Evolutionary conservation across 2,888 invertebrate genomes (phyloP), one percentile per base, ranked within the genome.

Genomic region (Drosophila pseudotakahashii): DNA sequence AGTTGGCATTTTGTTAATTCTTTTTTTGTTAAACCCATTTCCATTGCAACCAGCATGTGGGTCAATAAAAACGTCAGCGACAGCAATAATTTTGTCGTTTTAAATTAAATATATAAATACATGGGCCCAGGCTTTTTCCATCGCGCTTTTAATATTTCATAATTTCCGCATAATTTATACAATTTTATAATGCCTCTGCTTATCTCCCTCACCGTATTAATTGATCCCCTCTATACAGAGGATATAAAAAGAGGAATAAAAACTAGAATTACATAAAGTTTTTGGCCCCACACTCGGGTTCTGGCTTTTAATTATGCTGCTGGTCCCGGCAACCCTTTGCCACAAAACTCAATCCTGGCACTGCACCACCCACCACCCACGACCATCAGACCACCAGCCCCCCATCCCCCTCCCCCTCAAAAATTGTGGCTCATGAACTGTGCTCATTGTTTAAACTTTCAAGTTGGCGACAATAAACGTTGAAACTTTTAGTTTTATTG

Each of bases 381-480:
- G n/a, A n/a, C n/a, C n/a, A n/a, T n/a, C n/a, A n/a, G 19, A 19
- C 19, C 19, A 19, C 19, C 19, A 19, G 2, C 19, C 19, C 19
- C 41, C 36, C 66, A 48, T 7, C 30, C 23, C 39, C 14, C 66
- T 50, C 45, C 14, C 66, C 52, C 45, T 50, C 68, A 52, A 75
- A 77, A 78, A 82, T 73, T 82, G 79, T 81, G 67, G 77, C 86
- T 82, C 82, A 86, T 82, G 86, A 82, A 82, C 82, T 86, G 86
- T 61, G 83, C 74, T 81, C 82, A 83, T 83, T 83, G 82, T 83
- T 83, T 83, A 81, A 83, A 83, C 79, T 83, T 83, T 83, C 82
- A 83, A 83, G 82, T 83, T 83, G 82, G 82, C 86, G 86, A 83
- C 82, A 83, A 83, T 83, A 83, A 83, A 83, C 86, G 82, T 83